Evolutionary conservation across 2,797 vertebrate species (phyloP), one percentile per base, ranked within the genome.

Genomic region (Rhyacichthys aspro): DNA sequence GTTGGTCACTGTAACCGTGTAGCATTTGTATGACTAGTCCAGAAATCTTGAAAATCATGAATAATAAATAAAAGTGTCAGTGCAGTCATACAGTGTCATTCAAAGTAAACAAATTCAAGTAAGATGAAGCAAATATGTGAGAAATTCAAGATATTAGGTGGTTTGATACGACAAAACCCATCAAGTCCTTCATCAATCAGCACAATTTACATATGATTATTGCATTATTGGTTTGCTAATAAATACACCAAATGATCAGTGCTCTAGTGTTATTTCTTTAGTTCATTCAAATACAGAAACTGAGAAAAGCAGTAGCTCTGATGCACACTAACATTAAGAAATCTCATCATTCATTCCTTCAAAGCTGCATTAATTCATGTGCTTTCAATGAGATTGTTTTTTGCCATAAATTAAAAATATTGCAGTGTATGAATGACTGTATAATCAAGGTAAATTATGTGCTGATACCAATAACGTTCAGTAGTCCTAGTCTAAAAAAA

Each of bases 311-410:
- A 67, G 34, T 18, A 37, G 15, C 10, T 36, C 36, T 38, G 23
- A 46, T 2, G 57, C 28, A 63, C 43, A 52, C 5, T 1, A 34
- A 59, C 18, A 54, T 62, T 61, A 34, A 38, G 23, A 0, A 1
- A 18, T 69, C 63, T 56, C 34, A 18, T 28, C 23, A 28, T 28
- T 28, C 23, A 28, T 28, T 28, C 23, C 23, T 53, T 79, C 57
- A 66, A 62, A 78, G 72, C 74, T 78, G 69, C 64, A 70, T 28
- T 28, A 28, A 28, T 28, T 2, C 3, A 41, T 84, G 85, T 89
- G 87, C 86, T 87, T 87, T 82, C 43, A 41, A 11, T 19, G 63
- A 67, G 23, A 28, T 28, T 28, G 7, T 28, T 28, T 28, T 28
- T 28, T 28, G 23, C 23, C 23, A 2, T 28, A 5, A 28, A 28